Base-by-base conservation (phyloP, 1,140 invertebrate species). In the Calliphora vicina region DNA sequence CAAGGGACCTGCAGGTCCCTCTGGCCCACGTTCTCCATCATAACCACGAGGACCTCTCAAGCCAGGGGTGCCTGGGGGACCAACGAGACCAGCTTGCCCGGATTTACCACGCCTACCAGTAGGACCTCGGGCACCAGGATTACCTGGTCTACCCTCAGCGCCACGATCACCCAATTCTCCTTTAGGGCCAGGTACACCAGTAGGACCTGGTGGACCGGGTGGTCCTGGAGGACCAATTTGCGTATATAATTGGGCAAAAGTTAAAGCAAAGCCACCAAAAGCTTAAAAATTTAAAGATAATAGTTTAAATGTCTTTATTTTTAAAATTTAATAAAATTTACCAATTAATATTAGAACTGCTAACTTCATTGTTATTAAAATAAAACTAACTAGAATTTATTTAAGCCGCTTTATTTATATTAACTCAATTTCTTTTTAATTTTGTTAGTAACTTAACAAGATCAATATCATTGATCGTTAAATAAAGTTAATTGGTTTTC, bases 51-150 rank as follows among this genome's bases (percentile, higher is more conserved):
- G 73, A 20, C 73, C 73, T 42, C 27, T 29, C 25, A 20, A 20
- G 20, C 74, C 73, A 2, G 61, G n/a, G 2, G 83, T 82, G 50
- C 84, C 84, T 42, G 78, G 81, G 8, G 81, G 45, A 3, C 83
- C 83, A 20, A 50, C 17, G 45, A 43, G 42, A 12, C 83, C 83
- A 15, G 82, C 9, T 0, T 45, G 50, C 43, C 84, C 84, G 8
- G 45, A 29, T 72, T 35, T n/a, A 9, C 84, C 84, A 73, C 78
- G 57, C 43, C 71, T 76, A 17, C 84, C 84, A 17, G 45, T 20
- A 20, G 83, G 82, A n/a, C 84, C 84, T 5, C n/a, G 20, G 3
- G 82, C 45, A 5, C 84, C 84, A 2, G 23, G 17, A 0, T 23
- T 25, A 9, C 84, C 84, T 5, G 42, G n/a, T 5, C 35, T 13